Evolutionary conservation across 2,888 invertebrate species (phyloP), one percentile per base, ranked within the genome.

Genomic region (Stenolophus ochropezus): DNA sequence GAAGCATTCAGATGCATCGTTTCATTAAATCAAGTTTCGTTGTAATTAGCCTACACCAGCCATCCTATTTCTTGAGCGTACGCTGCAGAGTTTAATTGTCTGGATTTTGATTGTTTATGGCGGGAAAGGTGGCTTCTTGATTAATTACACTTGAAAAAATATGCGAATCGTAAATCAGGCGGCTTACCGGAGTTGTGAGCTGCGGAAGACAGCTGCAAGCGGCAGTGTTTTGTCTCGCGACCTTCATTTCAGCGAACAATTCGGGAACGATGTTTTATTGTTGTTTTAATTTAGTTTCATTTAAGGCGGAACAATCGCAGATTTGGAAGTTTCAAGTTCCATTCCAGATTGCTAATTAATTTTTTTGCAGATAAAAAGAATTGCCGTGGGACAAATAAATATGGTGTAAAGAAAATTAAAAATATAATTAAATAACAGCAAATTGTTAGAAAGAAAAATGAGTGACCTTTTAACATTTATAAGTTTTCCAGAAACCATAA

Each of bases 81-180:
- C 33, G 33, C 33, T 42, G 33, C 33, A 42, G 33, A 27, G 77
- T 77, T 77, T 77, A 77, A 77, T 77, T 77, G 77, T 77, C 20
- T 77, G 77, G 33, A 77, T 77, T 61, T 47, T 77, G 77, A 77
- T 77, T 77, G 77, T 77, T 77, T 77, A 77, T 61, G 77, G 77
- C 77, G 77, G 42, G 18, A 58, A 79, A 69, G 79, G 69, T 79
- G 27, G 16, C 79, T 8, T 18, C 53, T 25, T 79, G 69, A 79
- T 79, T 79, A 79, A 79, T 79, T 79, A 71, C 79, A 33, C 16
- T 23, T 47, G 65, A 79, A 79, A 79, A 79, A 79, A 79, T 69
- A 79, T 69, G 49, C 69, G 65, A 79, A 42, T 79, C 79, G 65
- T 79, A 79, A 79, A 79, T 79, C 79, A 77, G 77, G 8, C 8